Evolutionary conservation across 2,888 invertebrate genomes (phyloP).

Genomic region (Rhorus exstirpatorius): DNA sequence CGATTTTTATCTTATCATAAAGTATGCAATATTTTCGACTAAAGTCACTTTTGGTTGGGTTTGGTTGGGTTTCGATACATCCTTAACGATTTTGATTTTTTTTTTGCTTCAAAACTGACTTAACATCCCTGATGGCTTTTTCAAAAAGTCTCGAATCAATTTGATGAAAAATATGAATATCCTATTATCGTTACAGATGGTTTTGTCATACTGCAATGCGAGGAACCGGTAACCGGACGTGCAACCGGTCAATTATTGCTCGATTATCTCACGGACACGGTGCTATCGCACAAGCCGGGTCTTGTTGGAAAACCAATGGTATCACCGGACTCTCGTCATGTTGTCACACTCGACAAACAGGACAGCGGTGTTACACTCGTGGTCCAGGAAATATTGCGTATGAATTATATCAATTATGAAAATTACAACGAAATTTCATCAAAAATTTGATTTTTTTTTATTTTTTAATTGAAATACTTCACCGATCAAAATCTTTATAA

Average conservation of each 20-base stretch:
- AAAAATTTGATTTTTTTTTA: not conserved
- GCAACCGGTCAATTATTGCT: slow-evolving; percentile 90
- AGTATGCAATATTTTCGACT: no score
- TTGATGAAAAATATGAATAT: no score
- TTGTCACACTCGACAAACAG: slow-evolving; percentile 89
- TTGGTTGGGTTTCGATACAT: no score
- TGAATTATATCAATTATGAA: slow-evolving; percentile 71
- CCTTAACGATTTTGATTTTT: no score
- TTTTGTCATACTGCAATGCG: slow-evolving; percentile 90
- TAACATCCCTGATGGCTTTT: no score
- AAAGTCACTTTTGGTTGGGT: no score
- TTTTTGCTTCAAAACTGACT: no score
- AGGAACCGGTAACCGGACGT: slow-evolving; percentile 89
- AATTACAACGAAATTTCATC: slow-evolving; percentile 1
- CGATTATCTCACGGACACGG: slow-evolving; percentile 91
- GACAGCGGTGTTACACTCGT: slow-evolving; percentile 88
- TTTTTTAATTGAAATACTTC: no score
- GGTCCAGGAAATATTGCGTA: slow-evolving; percentile 89
- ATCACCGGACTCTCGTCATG: slow-evolving; percentile 90
- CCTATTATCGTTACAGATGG: slow-evolving; percentile 87
- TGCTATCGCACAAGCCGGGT: slow-evolving; percentile 89
- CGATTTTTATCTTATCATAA: no score
- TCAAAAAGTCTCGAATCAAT: no score
- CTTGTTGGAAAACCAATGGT: slow-evolving; percentile 90
- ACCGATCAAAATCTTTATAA: no score